Percentiles rank a stretch among this genome's conserved stretches.
Conservation (phyloP, 2,797 vertebrate genomes). For the Spheniscus humboldti region DNA sequence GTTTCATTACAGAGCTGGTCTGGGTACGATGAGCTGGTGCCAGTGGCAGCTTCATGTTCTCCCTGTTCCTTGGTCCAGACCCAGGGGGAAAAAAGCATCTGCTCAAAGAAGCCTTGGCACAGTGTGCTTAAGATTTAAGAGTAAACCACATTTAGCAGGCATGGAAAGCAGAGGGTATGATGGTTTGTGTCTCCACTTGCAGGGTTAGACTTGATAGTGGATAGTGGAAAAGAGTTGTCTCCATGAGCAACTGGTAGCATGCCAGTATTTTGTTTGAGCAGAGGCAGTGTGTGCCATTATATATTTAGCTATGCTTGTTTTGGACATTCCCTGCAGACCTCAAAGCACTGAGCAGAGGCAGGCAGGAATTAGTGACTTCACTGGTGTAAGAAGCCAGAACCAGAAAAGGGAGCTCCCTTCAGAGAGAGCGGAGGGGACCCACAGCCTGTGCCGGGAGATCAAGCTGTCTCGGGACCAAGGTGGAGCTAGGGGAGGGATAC, state of each 20-base stretch:
- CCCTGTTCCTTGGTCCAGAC: background rate
- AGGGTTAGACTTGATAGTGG: background rate
- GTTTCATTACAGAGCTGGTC: background rate
- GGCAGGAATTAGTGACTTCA: background rate
- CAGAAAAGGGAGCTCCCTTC: background rate
- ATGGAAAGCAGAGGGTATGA: background rate
- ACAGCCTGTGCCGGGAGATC: fast-evolving
- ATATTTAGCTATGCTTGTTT: background rate
- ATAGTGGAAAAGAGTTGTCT: background rate
- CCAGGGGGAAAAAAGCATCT: background rate
- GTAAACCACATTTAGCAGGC: background rate
- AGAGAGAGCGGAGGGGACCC: fast-evolving
- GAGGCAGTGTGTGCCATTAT: background rate
- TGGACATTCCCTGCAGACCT: background rate
- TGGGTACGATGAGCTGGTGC: background rate
- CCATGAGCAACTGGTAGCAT: fast-evolving
- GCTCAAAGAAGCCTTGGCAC: background rate
- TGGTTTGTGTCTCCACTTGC: background rate
- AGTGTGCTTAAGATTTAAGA: background rate
- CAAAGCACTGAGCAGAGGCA: background rate
- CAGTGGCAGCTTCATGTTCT: background rate
- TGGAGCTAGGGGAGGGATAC: background rate
- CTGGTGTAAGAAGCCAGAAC: background rate
- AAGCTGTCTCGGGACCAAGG: background rate
- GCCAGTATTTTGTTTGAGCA: background rate